These are phyloP conservation scores for Diachrysia chrysitis DNA, from an alignment of 2,888 invertebrate species.

Conservation along the genomic window DNA sequence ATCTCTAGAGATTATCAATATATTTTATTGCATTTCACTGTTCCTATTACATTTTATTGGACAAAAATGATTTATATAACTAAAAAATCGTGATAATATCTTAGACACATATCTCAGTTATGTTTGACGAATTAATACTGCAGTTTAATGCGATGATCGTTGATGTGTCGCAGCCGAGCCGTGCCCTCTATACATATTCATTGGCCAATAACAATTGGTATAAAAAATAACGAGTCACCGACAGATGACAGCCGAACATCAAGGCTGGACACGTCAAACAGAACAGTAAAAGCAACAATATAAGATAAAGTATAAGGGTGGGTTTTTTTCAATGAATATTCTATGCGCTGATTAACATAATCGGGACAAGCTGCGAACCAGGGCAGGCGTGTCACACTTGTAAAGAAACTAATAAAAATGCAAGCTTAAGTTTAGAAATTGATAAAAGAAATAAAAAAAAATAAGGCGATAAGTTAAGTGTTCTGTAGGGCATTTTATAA, in stretches of 20 bases:
- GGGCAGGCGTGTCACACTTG: slow-evolving; percentile 61
- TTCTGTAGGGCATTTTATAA: slow-evolving; percentile 43
- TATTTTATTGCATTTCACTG: too few species aligned
- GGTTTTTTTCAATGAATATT: slow-evolving; percentile 78
- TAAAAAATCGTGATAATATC: background rate
- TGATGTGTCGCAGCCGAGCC: slow-evolving; percentile 33
- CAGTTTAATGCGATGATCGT: slow-evolving; percentile 20
- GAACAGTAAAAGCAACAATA: slow-evolving; percentile 63
- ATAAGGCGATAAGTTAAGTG: slow-evolving; percentile 1
- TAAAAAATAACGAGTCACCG: slow-evolving; percentile 52
- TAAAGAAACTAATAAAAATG: slow-evolving; percentile 77
- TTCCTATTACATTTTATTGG: too few species aligned
- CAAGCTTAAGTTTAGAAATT: slow-evolving; percentile 70
- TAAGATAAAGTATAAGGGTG: slow-evolving; percentile 74
- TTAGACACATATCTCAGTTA: background rate
- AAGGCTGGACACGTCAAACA: slow-evolving; percentile 59
- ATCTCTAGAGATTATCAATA: background rate
- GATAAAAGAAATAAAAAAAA: slow-evolving; percentile 50
- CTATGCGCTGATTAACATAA: slow-evolving; percentile 80
- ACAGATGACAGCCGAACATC: slow-evolving; percentile 59
- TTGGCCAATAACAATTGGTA: slow-evolving; percentile 47
- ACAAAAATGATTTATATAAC: too few species aligned
- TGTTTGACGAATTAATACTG: slow-evolving; percentile 16
- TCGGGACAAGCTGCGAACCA: slow-evolving; percentile 82
- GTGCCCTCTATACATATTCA: slow-evolving; percentile 57